These are phyloP conservation scores for Eumaeus atala DNA, from an alignment of 1,140 invertebrate species.

Conservation along the genomic window DNA sequence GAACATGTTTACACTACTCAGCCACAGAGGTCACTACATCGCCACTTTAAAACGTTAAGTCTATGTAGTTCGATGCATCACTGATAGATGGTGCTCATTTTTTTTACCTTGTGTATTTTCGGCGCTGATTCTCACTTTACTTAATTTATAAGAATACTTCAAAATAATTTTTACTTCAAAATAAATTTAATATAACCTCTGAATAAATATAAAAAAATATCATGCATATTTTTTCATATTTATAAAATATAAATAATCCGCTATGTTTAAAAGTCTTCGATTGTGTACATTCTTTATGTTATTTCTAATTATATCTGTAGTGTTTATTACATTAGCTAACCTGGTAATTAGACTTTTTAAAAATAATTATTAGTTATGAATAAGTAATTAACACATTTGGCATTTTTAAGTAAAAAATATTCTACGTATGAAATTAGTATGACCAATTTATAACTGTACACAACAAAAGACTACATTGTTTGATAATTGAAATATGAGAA, in stretches of 20 bases:
- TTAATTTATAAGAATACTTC: background rate
- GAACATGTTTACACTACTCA: constrained; percentile 23
- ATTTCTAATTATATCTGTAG: background rate
- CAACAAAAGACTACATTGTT: no score
- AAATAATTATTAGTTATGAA: no score
- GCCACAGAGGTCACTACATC: constrained; percentile 21
- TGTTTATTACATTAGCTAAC: background rate
- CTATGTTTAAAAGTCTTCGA: background rate
- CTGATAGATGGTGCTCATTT: constrained; percentile 12
- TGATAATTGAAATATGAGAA: no score
- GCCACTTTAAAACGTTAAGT: constrained; percentile 3
- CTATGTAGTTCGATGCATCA: constrained; percentile 18
- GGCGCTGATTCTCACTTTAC: background rate
- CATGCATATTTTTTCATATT: no score
- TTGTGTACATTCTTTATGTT: background rate
- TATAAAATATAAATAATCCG: no score
- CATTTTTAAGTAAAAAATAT: no score
- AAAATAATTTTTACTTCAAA: no score
- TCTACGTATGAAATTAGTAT: no score
- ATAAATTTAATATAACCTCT: background rate
- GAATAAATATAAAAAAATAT: no score
- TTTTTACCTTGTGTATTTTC: background rate
- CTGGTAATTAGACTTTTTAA: background rate
- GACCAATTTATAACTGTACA: no score
- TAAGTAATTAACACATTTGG: background rate